Evolutionary conservation across 2,888 invertebrate species (phyloP).

Genomic region (Ochropleura leucogaster): DNA sequence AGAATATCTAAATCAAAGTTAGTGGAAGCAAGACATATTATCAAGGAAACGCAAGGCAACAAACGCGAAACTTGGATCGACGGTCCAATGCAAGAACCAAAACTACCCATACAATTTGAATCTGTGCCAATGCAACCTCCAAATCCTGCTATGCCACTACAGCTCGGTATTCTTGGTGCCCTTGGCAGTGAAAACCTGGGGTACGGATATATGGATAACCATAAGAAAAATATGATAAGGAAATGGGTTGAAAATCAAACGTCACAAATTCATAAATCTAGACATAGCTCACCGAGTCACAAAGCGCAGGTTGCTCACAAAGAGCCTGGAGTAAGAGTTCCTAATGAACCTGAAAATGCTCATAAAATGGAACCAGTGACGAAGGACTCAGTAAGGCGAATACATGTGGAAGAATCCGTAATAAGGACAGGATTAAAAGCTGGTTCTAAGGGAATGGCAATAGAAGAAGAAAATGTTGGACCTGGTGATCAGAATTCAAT

Average conservation of each 20-base stretch:
- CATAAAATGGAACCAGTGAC: constrained; percentile 86
- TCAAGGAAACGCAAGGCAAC: constrained; percentile 94
- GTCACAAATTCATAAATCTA: constrained; percentile 94
- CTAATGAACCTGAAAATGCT: constrained; percentile 78
- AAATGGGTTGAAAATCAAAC: constrained; percentile 98
- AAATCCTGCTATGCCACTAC: constrained; percentile 82
- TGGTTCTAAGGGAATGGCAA: constrained; percentile 86
- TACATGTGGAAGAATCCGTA: constrained; percentile 91
- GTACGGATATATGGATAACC: constrained; percentile 97
- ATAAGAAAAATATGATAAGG: constrained; percentile 97
- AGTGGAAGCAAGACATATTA: constrained; percentile 94
- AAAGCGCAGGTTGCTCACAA: constrained; percentile 74
- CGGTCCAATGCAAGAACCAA: constrained; percentile 95
- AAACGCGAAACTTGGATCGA: constrained; percentile 98
- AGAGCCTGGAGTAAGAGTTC: constrained; percentile 74
- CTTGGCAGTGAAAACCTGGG: constrained; percentile 90
- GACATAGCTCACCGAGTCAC: constrained; percentile 89
- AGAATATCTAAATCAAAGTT: constrained; percentile 96
- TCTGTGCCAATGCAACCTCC: constrained; percentile 91
- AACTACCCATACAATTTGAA: constrained; percentile 86
- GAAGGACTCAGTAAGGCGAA: constrained; percentile 89
- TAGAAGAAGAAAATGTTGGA: constrained; percentile 87
- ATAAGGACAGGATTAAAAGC: constrained; percentile 92
- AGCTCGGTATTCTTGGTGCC: constrained; percentile 84
- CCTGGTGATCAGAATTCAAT: constrained; percentile 76